phyloP scores from a whole-genome alignment of 2,888 invertebrate species.

The Neuroscelio doddi region DNA sequence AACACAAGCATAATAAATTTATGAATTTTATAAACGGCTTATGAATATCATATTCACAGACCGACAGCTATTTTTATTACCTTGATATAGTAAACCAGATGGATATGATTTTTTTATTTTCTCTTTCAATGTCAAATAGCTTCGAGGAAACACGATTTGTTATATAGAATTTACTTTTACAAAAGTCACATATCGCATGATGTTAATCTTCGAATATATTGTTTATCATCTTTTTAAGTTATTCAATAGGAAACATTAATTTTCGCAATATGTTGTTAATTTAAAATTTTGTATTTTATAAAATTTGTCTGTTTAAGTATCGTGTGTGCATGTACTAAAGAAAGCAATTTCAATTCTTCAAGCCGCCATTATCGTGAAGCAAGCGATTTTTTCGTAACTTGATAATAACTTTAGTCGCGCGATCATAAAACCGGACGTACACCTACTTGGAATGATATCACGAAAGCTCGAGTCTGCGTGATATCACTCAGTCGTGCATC shows the following conservation, averaged over 20 bases:
- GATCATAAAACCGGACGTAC: constrained; percentile 32
- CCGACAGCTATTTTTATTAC: constrained; percentile 34
- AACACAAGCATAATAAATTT: constrained; percentile 34
- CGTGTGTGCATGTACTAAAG: constrained; percentile 23
- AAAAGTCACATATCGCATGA: background rate
- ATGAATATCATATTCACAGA: constrained; percentile 8
- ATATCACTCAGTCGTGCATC: constrained; percentile 8
- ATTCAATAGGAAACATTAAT: no score
- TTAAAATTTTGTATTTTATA: no score
- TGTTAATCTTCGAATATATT: no score
- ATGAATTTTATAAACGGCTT: constrained; percentile 39
- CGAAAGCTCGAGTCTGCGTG: constrained; percentile 16
- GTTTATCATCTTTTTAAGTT: no score
- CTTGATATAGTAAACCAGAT: constrained; percentile 36
- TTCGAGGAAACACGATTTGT: constrained; percentile 9
- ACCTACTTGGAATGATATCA: constrained; percentile 28
- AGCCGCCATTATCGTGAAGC: constrained; percentile 18
- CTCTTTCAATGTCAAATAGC: constrained; percentile 15
- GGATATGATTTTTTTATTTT: constrained; percentile 15
- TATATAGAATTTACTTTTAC: background rate
- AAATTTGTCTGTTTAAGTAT: constrained; percentile 9
- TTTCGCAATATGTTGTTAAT: background rate
- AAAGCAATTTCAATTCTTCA: constrained; percentile 20
- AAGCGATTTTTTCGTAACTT: constrained; percentile 23
- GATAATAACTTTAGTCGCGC: constrained; percentile 22